A percentile compares a stretch with the other conserved stretches of the same genome.
phyloP scores from a whole-genome alignment of 2,797 vertebrate species.

The Oryzias dopingdopingensis region DNA sequence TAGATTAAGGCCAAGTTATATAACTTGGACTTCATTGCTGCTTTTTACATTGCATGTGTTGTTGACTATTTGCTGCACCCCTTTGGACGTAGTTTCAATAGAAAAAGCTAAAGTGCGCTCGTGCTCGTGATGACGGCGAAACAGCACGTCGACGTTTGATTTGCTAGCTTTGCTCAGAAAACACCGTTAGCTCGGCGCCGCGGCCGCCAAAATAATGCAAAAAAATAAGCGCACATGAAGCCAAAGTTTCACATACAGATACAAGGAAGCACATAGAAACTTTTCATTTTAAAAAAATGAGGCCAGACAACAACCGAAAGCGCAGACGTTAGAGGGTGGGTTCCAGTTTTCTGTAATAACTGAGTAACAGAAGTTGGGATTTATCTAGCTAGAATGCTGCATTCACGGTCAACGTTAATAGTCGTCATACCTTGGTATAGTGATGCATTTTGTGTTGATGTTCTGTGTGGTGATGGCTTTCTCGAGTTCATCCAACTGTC shows the following conservation, averaged over 20 bases:
- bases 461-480: conserved; percentile 97
- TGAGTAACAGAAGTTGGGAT: background rate
- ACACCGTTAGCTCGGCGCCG: conserved; percentile 24
- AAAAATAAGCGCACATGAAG: conserved; percentile 6
- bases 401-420: conserved; percentile 23
- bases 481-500: conserved; percentile 98
- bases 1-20: conserved; percentile 82
- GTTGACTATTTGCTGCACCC: conserved; percentile 22
- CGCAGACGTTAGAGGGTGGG: background rate
- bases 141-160: conserved; percentile 10
- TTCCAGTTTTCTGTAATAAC: background rate
- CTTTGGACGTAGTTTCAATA: background rate
- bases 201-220: conserved; percentile 13
- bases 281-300: conserved; percentile 9
- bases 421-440: conserved; percentile 87
- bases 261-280: conserved; percentile 32
- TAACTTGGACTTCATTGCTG: conserved; percentile 72
- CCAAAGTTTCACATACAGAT: conserved; percentile 3
- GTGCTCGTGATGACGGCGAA: background rate
- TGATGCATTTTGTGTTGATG: conserved; percentile 97
- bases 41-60: conserved; percentile 45
- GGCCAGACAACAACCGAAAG: conserved; percentile 2
- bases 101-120: background rate
- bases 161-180: conserved; percentile 20
- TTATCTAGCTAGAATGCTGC: conserved; percentile 24